phyloP scores from a whole-genome alignment of 2,888 invertebrate genomes.

The Antitype chi region DNA sequence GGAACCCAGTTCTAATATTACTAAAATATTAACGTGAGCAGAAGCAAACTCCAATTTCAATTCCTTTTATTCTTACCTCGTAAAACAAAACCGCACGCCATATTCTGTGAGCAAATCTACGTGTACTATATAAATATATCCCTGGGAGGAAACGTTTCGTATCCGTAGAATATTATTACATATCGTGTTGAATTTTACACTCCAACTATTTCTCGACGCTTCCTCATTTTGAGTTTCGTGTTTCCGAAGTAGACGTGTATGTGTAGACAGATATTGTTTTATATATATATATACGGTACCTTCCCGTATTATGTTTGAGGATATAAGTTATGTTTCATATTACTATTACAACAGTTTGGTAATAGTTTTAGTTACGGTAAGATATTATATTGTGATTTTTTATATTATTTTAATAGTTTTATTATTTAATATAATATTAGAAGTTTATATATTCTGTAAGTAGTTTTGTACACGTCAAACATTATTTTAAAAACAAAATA shows the following conservation, averaged over 20 bases:
- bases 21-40: slow-evolving; percentile 13
- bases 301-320: not conserved
- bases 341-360: not conserved
- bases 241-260: slow-evolving; percentile 3
- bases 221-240: slow-evolving; percentile 37
- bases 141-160: not conserved
- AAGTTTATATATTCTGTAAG: too few relatives aligned
- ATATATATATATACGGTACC: not conserved
- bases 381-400: not conserved
- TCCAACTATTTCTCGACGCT: slow-evolving; percentile 26
- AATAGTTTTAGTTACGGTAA: not conserved
- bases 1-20: not conserved
- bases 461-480: too few relatives aligned
- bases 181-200: slow-evolving; percentile 50
- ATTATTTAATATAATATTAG: too few relatives aligned
- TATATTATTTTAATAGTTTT: too few relatives aligned
- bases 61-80: slow-evolving; percentile 14
- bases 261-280: not conserved
- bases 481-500: too few relatives aligned
- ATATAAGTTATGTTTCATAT: slow-evolving; percentile 11
- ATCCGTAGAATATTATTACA: slow-evolving; percentile 33
- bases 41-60: not conserved
- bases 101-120: slow-evolving; percentile 12
- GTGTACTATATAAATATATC: slow-evolving; percentile 14
- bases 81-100: slow-evolving; percentile 24